Evolutionary conservation across 1,140 invertebrate genomes (phyloP), one percentile per base, ranked within the genome.

Genomic region (Drosophila kurseongensis): DNA sequence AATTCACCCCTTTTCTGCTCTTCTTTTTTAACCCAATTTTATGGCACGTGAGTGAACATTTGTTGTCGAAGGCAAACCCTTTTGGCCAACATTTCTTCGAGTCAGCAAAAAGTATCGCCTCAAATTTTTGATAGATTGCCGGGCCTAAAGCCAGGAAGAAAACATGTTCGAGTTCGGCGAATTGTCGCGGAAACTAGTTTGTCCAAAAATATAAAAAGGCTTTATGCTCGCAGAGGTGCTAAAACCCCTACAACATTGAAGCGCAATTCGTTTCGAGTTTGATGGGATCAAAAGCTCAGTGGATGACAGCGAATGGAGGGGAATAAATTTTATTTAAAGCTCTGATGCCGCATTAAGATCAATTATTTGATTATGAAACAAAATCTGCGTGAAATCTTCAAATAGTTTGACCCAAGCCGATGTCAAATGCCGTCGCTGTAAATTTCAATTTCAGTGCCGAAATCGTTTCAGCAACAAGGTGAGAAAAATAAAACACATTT

Each of bases 351-450:
- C 88, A 91, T 91, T 91, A 91, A 91, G 89, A 91, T 91, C 89
- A 89, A 91, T 91, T 91, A 91, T 89, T 89, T 91, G 89, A 91
- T 91, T 89, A 81, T 79, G 83, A 89, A 91, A 82, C 73, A 74
- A 91, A 91, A 91, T 91, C 89, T 75, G 84, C 84, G 82, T 89
- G 59, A 88, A 89, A 88, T 88, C 84, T 88, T 72, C 76, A 65
- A 84, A 88, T 89, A 79, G 82, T 82, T 86, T 86, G 83, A 75
- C 67, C 59, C 58, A 54, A 54, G 51, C 55, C 48, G 48, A 75
- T 82, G 80, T 83, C 80, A 83, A 71, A 74, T 78, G 69, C 48
- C 48, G 52, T 42, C 57, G 65, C 65, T 81, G 78, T 86, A 85
- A 78, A 59, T 57, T 59, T 75, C 59, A 67, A 50, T 48, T 32